Evolutionary conservation across 1,140 invertebrate genomes (phyloP).

Genomic region (Conus ventricosus): DNA sequence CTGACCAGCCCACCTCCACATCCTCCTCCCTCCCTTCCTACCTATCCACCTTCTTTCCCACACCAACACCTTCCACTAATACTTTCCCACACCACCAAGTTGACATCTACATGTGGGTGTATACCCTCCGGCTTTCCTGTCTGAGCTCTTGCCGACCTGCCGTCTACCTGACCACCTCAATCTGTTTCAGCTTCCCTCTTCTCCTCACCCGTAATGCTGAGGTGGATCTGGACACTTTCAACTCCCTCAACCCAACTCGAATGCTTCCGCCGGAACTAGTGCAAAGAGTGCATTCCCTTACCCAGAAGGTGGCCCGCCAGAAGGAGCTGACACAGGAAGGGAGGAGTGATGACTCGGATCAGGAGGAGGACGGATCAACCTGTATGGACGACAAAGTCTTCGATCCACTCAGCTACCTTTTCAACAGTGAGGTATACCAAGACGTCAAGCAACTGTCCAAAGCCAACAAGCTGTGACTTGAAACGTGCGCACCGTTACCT

Average conservation of each 20-base stretch:
- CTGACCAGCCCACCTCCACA: too few species aligned
- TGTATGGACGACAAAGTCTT: neutral
- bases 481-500: too few species aligned
- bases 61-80: too few species aligned
- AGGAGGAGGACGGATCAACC: neutral
- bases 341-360: neutral
- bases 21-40: too few species aligned
- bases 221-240: neutral
- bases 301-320: neutral
- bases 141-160: too few species aligned
- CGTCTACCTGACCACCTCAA: too few species aligned
- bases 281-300: neutral
- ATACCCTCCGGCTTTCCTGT: too few species aligned
- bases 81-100: too few species aligned
- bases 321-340: neutral
- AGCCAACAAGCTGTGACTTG: neutral
- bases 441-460: neutral
- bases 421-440: neutral
- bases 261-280: neutral
- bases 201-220: neutral
- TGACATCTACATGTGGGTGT: too few species aligned
- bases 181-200: neutral
- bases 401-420: neutral
- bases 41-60: too few species aligned
- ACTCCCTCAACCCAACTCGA: neutral